Evolutionary conservation across 2,888 invertebrate genomes (phyloP).

Genomic region (Lottia gigantea): DNA sequence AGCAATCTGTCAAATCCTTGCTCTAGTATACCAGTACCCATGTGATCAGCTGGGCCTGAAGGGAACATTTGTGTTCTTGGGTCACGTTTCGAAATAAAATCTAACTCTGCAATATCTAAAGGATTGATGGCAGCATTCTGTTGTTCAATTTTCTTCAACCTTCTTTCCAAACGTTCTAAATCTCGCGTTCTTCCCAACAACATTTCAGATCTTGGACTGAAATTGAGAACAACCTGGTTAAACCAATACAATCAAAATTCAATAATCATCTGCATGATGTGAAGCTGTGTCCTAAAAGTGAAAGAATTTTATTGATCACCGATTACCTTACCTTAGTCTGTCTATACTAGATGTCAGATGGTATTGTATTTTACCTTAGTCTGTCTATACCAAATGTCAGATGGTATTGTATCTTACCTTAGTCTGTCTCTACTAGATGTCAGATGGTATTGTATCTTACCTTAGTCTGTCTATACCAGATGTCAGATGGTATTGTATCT

Average conservation of each 20-base stretch:
- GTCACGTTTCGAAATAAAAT: neutral
- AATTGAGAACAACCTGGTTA: neutral
- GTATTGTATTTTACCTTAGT: neutral
- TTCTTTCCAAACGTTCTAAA: neutral
- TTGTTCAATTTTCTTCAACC: neutral
- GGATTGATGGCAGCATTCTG: neutral
- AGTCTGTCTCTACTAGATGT: neutral
- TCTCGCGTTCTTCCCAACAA: conserved; percentile 26
- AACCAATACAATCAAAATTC: too few species aligned
- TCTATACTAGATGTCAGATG: neutral
- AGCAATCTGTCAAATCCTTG: conserved; percentile 47
- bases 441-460: neutral
- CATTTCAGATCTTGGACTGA: conserved; percentile 32
- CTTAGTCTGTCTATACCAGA: neutral
- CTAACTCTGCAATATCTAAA: neutral
- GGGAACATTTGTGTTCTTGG: neutral
- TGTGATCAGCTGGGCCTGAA: neutral
- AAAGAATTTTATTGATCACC: too few species aligned
- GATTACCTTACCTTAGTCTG: neutral
- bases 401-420: neutral
- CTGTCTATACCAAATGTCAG: neutral
- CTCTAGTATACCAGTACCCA: conserved; percentile 39
- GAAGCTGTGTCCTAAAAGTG: too few species aligned
- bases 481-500: neutral
- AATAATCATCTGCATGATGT: too few species aligned